A percentile compares a stretch with the other conserved stretches of the same genome.
phyloP scores from a whole-genome alignment of 2,113 vertebrate species.

The Periophthalmus modestus region DNA sequence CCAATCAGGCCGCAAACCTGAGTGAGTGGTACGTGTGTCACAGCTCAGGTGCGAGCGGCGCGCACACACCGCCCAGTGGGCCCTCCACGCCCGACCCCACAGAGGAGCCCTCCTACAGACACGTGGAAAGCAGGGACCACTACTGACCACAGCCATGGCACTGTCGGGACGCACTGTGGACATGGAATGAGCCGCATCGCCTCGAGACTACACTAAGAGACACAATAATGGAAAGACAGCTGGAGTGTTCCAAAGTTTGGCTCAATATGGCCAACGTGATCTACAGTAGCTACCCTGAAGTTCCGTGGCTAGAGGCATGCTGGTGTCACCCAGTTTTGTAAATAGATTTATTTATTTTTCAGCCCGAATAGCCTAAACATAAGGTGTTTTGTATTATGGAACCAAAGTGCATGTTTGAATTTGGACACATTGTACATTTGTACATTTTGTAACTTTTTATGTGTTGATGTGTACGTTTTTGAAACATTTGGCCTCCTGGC shows the following conservation, averaged over 20 bases:
- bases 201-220: constrained; percentile 26
- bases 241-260: constrained; percentile 53
- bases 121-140: constrained; percentile 70
- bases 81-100: constrained; percentile 76
- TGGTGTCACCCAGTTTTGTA: constrained; percentile 72
- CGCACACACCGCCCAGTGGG: constrained; percentile 76
- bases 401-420: constrained; percentile 83
- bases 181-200: constrained; percentile 35
- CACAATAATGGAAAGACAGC: constrained; percentile 44
- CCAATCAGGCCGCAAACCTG: constrained; percentile 87
- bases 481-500: constrained; percentile 69
- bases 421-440: constrained; percentile 68
- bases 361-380: constrained; percentile 42
- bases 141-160: constrained; percentile 56
- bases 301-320: constrained; percentile 65
- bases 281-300: constrained; percentile 31
- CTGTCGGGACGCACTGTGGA: constrained; percentile 29
- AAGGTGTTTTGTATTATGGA: constrained; percentile 73
- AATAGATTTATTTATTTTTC: constrained; percentile 80
- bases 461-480: constrained; percentile 77
- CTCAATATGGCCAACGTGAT: constrained; percentile 47
- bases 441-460: constrained; percentile 75
- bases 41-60: constrained; percentile 80
- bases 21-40: constrained; percentile 98
- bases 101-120: constrained; percentile 72